Evolutionary conservation across 2,888 invertebrate genomes (phyloP), one percentile per base, ranked within the genome.

Genomic region (Macaria notata): DNA sequence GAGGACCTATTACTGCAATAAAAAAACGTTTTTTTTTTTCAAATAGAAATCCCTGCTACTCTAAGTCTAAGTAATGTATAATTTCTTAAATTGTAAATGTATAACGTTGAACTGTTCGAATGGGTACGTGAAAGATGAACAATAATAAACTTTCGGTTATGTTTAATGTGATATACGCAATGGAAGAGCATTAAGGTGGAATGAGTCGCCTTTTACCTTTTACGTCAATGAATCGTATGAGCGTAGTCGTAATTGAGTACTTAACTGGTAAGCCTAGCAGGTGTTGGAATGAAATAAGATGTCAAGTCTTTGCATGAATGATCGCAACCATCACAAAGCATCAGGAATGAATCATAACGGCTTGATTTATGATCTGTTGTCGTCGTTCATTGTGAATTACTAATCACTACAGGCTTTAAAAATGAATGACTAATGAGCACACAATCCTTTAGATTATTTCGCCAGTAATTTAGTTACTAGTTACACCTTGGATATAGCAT

Each of bases 211-310:
- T 19, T 19, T 19, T 19, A 19, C 19, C 2, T 19, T 1, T 19
- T 19, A 19, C 19, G 19, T 19, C 2, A 19, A 19, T 19, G 19
- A 19, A 19, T 19, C 33, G 33, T 36, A 36, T 36, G 9, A 49
- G 42, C 31, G 42, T 43, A 49, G 49, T 4, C 9, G 31, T 46
- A 46, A 8, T 19, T 8, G 42, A 19, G 46, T 19, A 51, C 38
- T 1, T n/a, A 9, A 19, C 9, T 7, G 4, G 33, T 36, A 6
- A 45, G 51, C 33, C 49, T 33, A 39, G 31, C 51, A 44, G 47
- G 47, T 48, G 53, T 48, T 8, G 50, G 19, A 29, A 47, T 44
- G 46, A 8, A 39, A 41, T 45, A 54, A 58, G 58, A 45, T 43
- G 48, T 49, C 56, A 50, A 48, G 52, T 36, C 31, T 36, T 31